These are phyloP conservation scores for Hirundichthys speculiger DNA, from an alignment of 2,113 vertebrate species.

Conservation along the genomic window DNA sequence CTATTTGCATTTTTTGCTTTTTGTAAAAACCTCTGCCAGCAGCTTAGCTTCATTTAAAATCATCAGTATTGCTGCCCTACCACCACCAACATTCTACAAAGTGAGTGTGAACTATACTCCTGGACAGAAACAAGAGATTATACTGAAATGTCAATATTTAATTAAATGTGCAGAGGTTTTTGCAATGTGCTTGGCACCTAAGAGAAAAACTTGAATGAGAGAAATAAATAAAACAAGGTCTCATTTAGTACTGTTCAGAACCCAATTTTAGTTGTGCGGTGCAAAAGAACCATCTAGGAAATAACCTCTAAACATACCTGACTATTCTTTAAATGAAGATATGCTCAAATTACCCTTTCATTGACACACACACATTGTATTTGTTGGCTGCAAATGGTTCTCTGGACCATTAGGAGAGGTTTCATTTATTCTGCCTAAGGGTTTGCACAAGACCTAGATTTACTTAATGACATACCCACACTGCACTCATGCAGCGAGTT, in stretches of 20 bases:
- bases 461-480: constrained; percentile 61
- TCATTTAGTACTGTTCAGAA: constrained; percentile 16
- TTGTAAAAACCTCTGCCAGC: constrained; percentile 6
- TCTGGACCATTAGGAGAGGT: constrained; percentile 64
- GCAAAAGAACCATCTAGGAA: constrained; percentile 12
- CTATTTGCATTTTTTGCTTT: constrained; percentile 35
- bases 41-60: background rate
- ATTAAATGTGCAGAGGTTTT: constrained; percentile 4
- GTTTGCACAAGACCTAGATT: constrained; percentile 66
- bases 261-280: constrained; percentile 25
- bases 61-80: background rate
- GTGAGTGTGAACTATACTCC: constrained; percentile 4
- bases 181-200: constrained; percentile 14
- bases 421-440: constrained; percentile 68
- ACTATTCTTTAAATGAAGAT: constrained; percentile 31
- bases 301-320: constrained; percentile 23
- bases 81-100: background rate
- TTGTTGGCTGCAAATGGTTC: constrained; percentile 66
- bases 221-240: constrained; percentile 5
- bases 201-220: background rate
- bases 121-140: background rate
- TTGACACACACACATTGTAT: constrained; percentile 56
- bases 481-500: constrained; percentile 61
- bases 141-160: constrained; percentile 27
- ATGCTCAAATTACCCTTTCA: constrained; percentile 37